Percentiles rank a stretch among this genome's conserved stretches.
Evolutionary conservation across 1,140 invertebrate species (phyloP).

Genomic region (Alviniconcha marisindica): DNA sequence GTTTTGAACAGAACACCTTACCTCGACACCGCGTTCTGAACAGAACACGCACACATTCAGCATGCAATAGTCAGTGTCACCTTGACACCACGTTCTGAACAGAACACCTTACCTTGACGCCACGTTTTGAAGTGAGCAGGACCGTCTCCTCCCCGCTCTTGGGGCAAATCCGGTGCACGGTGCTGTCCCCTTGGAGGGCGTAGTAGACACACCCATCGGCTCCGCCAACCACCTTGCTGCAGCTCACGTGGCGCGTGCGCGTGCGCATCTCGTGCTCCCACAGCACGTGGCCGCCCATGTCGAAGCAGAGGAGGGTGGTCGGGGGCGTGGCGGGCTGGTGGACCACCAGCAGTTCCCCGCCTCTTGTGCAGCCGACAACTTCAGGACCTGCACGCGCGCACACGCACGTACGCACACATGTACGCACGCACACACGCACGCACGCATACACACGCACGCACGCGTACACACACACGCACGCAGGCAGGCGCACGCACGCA

Average conservation of each 20-base stretch:
- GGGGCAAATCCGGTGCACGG: background rate
- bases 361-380: background rate
- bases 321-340: conserved; percentile 28
- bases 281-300: conserved; percentile 29
- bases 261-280: conserved; percentile 1
- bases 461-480: too few relatives aligned
- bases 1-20: too few relatives aligned
- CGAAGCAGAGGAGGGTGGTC: conserved; percentile 31
- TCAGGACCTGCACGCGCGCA: conserved; percentile 21
- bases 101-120: conserved; percentile 13
- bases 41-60: too few relatives aligned
- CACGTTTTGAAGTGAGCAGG: background rate
- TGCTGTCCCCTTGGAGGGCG: conserved; percentile 26
- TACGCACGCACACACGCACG: too few relatives aligned
- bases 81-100: too few relatives aligned
- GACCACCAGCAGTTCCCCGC: conserved; percentile 27
- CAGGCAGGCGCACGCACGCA: too few relatives aligned
- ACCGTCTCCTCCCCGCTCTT: background rate
- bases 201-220: background rate
- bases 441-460: too few relatives aligned
- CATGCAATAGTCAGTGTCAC: too few relatives aligned
- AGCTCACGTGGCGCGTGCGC: conserved; percentile 15
- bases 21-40: too few relatives aligned
- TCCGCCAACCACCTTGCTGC: conserved; percentile 10
- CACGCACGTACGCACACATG: too few relatives aligned